Percentiles rank a stretch among this genome's conserved stretches.
These are phyloP conservation scores for Eugnorisma glareosa DNA, from an alignment of 2,888 invertebrate species.

Conservation along the genomic window DNA sequence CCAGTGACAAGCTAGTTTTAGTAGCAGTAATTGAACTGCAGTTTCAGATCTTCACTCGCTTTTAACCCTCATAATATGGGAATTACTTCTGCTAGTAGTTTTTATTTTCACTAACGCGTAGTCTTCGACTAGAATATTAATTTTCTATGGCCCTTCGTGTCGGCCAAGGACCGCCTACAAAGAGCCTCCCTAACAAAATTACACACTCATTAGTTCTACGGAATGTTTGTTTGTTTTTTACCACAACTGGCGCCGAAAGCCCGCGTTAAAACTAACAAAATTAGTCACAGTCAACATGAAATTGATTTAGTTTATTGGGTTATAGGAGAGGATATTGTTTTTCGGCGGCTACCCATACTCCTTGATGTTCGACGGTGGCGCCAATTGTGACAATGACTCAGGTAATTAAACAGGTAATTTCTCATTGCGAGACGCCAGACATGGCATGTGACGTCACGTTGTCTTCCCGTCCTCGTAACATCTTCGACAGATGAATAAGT, in stretches of 20 bases:
- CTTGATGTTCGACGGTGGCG: conserved; percentile 63
- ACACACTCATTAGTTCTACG: conserved; percentile 89
- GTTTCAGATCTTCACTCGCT: conserved; percentile 1
- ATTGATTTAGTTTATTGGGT: conserved; percentile 78
- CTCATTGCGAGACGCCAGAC: conserved; percentile 79
- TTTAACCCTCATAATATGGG: conserved; percentile 28
- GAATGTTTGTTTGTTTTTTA: conserved; percentile 87
- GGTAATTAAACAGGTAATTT: conserved; percentile 84
- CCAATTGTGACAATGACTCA: conserved; percentile 68
- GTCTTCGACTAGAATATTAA: conserved; percentile 75
- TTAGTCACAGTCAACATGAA: conserved; percentile 85
- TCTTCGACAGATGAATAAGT: conserved; percentile 88
- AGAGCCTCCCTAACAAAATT: conserved; percentile 86
- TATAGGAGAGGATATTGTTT: conserved; percentile 73
- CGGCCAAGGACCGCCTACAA: conserved; percentile 82
- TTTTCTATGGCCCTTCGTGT: conserved; percentile 71
- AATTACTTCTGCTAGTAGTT: conserved; percentile 49
- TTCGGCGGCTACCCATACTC: conserved; percentile 68
- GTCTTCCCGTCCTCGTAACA: conserved; percentile 62
- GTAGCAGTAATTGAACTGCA: background rate
- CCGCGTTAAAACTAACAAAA: conserved; percentile 84
- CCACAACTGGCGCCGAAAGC: conserved; percentile 81
- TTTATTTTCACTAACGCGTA: conserved; percentile 57
- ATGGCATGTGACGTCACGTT: conserved; percentile 72
- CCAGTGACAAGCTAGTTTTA: conserved; percentile 2